Percentiles rank a stretch among this genome's conserved stretches.
Evolutionary conservation across 2,797 vertebrate genomes (phyloP).

Genomic region (Dermochelys coriacea): DNA sequence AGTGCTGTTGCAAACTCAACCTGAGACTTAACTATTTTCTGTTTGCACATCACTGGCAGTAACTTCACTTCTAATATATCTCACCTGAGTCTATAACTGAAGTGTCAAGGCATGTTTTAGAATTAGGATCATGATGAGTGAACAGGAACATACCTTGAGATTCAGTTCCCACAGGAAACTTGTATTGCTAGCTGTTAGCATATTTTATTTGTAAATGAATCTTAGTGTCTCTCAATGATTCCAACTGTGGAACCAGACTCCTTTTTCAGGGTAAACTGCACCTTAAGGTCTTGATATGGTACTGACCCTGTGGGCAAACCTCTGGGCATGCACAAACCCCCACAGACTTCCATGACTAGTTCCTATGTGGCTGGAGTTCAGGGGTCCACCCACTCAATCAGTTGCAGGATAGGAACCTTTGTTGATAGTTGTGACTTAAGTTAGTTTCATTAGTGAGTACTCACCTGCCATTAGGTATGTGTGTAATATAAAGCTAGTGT

Average conservation of each 20-base stretch:
- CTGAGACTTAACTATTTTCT: neutral
- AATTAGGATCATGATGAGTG: neutral
- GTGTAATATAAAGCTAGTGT: neutral
- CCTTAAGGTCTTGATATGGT: neutral
- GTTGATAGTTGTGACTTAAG: neutral
- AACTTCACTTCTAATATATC: too few relatives aligned
- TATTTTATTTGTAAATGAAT: neutral
- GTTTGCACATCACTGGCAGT: neutral
- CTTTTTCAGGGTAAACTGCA: neutral
- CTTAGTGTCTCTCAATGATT: too few relatives aligned
- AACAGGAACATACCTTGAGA: neutral
- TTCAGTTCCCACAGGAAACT: accelerated
- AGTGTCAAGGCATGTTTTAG: neutral
- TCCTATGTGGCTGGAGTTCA: neutral
- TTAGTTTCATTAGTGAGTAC: neutral
- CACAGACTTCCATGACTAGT: neutral
- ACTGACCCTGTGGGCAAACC: accelerated
- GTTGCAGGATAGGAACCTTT: accelerated
- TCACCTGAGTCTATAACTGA: too few relatives aligned
- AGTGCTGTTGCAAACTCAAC: neutral
- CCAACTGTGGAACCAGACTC: neutral
- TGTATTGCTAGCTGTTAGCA: neutral
- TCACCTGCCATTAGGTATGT: neutral
- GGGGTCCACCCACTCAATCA: neutral
- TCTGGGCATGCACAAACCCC: too few relatives aligned